phyloP scores from a whole-genome alignment of 1,140 invertebrate genomes.

The Zaprionus gabonicus region DNA sequence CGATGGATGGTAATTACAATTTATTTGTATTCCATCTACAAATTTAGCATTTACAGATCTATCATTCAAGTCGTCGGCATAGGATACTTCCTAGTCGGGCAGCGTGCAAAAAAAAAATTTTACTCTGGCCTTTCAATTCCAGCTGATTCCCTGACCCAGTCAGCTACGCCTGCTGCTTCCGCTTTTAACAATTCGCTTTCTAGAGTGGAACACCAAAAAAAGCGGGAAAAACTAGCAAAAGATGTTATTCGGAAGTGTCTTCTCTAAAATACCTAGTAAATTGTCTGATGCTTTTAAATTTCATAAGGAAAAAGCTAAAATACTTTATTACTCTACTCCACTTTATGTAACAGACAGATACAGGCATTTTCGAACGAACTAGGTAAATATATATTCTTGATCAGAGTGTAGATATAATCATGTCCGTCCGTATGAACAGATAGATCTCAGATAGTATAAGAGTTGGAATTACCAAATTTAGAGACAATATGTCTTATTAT shows the following conservation, averaged over 20 bases:
- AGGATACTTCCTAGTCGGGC: neutral
- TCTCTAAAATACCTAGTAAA: neutral
- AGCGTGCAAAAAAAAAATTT: neutral
- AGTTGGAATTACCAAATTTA: no score
- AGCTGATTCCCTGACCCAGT: conserved; percentile 11
- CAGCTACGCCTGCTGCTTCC: neutral
- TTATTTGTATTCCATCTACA: neutral
- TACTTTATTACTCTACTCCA: no score
- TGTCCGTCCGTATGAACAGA: no score
- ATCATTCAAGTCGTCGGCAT: neutral
- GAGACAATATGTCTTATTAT: no score
- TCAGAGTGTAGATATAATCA: no score
- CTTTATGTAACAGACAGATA: no score
- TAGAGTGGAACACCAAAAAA: neutral
- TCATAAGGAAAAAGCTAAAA: no score
- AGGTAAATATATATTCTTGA: no score
- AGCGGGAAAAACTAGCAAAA: neutral
- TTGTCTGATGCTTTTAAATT: neutral
- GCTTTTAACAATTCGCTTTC: conserved; percentile 1
- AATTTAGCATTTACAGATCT: neutral
- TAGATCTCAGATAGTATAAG: no score
- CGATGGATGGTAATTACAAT: no score
- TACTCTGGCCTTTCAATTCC: neutral
- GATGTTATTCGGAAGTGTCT: neutral
- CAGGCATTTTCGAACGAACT: no score